A percentile compares a stretch with the other conserved stretches of the same genome.
These are phyloP conservation scores for Drosophila erecta DNA, from an alignment of 1,140 invertebrate species.

Conservation along the genomic window DNA sequence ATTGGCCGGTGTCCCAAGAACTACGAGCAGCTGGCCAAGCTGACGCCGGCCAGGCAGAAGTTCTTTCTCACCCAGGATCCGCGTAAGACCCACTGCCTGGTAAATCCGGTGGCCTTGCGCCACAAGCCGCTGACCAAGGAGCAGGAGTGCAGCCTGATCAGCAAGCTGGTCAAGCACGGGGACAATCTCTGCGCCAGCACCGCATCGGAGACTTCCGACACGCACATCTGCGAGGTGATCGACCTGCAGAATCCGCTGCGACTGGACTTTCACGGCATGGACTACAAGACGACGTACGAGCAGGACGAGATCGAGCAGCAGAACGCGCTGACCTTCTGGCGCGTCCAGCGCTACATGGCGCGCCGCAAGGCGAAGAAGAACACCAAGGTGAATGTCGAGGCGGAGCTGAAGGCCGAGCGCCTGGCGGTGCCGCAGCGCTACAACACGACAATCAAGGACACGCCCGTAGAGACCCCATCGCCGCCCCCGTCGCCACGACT, in stretches of 20 bases:
- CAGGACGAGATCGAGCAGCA: slow-evolving; percentile 76
- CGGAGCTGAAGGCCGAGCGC: slow-evolving; percentile 56
- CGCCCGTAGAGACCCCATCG: background rate
- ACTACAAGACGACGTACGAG: slow-evolving; percentile 76
- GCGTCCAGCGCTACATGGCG: slow-evolving; percentile 64
- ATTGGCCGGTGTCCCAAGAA: slow-evolving; percentile 66
- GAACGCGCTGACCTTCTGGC: slow-evolving; percentile 68
- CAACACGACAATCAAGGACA: slow-evolving; percentile 51
- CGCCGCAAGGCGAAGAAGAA: slow-evolving; percentile 49
- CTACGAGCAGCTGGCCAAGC: slow-evolving; percentile 62
- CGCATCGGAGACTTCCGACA: slow-evolving; percentile 57
- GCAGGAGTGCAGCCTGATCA: slow-evolving; percentile 57
- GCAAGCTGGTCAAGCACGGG: slow-evolving; percentile 70
- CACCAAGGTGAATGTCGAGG: slow-evolving; percentile 55
- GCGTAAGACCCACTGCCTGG: slow-evolving; percentile 61
- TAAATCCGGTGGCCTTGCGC: slow-evolving; percentile 66
- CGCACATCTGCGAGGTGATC: slow-evolving; percentile 75
- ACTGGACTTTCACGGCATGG: slow-evolving; percentile 80
- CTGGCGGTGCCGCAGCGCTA: slow-evolving; percentile 51
- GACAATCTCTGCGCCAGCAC: slow-evolving; percentile 72
- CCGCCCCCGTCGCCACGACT: slow-evolving; percentile 21
- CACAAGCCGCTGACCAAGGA: slow-evolving; percentile 50
- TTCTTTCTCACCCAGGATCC: slow-evolving; percentile 82
- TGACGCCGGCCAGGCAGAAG: slow-evolving; percentile 64
- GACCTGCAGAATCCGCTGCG: slow-evolving; percentile 77